Base-by-base conservation (phyloP, 1,140 invertebrate species). In the Scylla paramamosain region DNA sequence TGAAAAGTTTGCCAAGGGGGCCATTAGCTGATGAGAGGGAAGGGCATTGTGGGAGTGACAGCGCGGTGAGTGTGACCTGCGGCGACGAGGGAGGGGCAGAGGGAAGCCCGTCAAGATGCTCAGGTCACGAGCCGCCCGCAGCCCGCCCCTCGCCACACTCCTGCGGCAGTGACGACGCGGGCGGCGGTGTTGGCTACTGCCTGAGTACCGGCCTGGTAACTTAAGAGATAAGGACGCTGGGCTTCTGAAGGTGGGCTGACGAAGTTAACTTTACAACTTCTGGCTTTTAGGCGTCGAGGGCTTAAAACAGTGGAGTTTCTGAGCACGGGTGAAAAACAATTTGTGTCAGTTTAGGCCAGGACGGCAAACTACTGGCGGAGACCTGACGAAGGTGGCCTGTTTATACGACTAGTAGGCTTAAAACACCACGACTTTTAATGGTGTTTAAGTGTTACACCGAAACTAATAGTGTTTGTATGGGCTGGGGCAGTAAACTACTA, bases 221-320 rank as follows among this genome's bases (percentile, higher is more conserved):
- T 84, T 28, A 16, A 16, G 83, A 25, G 10, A 32, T 84, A 14
- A 28, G 77, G 77, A 20, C 20, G 77, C 20, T 84, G 83, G 10
- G 83, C 31, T 87, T 7, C 39, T 87, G 86, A 87, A 4, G 86
- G 86, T 4, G 31, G 86, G 86, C 39, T 32, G 86, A 87, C 86
- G 86, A 25, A 84, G 83, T 10, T 32, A 32, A 59, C 4, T 48
- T 14, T 48, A 48, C 52, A 59, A 39, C 39, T 39, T 39, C 39
- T 39, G 39, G 39, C n/a, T n/a, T n/a, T n/a, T n/a, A n/a, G n/a
- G n/a, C n/a, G n/a, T n/a, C n/a, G n/a, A n/a, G n/a, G n/a, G n/a
- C 39, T 39, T 39, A 39, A 39, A 39, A 39, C 39, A 39, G 39
- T 39, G 39, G 1, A 39, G 39, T 39, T 39, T 39, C 39, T 39